Conservation (phyloP, 2,888 invertebrate species). For the Tachina lurida region DNA sequence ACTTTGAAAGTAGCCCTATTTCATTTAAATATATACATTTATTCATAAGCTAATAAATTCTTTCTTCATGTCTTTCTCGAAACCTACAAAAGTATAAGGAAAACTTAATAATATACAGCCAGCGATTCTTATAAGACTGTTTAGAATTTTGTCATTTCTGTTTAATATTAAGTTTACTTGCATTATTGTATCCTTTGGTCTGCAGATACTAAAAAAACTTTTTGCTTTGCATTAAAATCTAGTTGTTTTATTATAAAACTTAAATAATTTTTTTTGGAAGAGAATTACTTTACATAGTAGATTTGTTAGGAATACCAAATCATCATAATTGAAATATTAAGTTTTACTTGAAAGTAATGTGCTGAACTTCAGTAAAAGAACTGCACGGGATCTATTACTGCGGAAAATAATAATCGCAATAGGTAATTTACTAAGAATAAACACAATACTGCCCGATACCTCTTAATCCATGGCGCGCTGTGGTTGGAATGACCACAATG, state of each 20-base stretch:
- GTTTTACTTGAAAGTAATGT: no score
- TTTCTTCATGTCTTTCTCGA: background rate
- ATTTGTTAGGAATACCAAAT: background rate
- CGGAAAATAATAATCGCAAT: no score
- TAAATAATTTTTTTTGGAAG: background rate
- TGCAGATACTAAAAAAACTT: background rate
- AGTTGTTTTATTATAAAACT: background rate
- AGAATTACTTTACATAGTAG: background rate
- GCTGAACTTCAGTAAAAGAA: no score
- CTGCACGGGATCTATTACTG: no score
- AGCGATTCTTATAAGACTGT: constrained; percentile 33
- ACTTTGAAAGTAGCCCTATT: constrained; percentile 55
- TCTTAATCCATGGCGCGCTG: no score
- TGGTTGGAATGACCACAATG: no score
- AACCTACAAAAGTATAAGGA: constrained; percentile 15
- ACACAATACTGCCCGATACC: no score
- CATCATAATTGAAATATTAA: no score
- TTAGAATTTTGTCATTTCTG: constrained; percentile 20
- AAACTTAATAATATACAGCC: constrained; percentile 19
- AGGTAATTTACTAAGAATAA: no score
- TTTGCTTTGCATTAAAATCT: background rate
- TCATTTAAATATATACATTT: constrained; percentile 65
- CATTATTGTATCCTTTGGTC: background rate
- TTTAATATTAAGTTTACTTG: background rate
- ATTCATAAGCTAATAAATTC: constrained; percentile 64